These are phyloP conservation scores for Montipora capricornis DNA, from an alignment of 64 coral and sea anemone species.

Conservation along the genomic window DNA sequence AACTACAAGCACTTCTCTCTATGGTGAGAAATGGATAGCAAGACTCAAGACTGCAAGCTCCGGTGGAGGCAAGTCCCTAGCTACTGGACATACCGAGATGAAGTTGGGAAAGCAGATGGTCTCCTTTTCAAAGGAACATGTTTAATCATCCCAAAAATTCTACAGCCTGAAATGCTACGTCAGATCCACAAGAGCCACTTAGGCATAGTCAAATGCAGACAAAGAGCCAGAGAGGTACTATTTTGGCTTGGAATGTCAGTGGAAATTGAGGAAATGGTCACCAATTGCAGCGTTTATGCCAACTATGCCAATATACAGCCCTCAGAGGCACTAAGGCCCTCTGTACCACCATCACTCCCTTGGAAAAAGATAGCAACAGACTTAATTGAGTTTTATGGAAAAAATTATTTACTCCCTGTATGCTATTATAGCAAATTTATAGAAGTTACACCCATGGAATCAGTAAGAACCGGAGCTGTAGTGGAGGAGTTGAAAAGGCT, in stretches of 20 bases:
- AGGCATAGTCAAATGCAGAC: neutral
- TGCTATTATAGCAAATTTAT: constrained; percentile 29
- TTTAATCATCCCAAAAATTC: constrained; percentile 27
- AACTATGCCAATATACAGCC: neutral
- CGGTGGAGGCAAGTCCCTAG: neutral
- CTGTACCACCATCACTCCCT: neutral
- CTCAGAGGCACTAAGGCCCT: neutral
- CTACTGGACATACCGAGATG: constrained; percentile 42
- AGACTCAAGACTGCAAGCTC: neutral
- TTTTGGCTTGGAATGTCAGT: constrained; percentile 46
- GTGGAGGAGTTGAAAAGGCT: constrained; percentile 18
- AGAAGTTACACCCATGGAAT: constrained; percentile 20
- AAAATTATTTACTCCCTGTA: neutral
- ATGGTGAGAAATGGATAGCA: no score
- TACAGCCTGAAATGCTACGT: constrained; percentile 38
- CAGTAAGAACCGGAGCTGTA: constrained; percentile 1
- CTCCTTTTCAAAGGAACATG: constrained; percentile 46
- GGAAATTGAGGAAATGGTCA: constrained; percentile 18
- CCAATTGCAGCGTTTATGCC: constrained; percentile 1
- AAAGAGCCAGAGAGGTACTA: constrained; percentile 19
- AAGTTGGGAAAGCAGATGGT: constrained; percentile 52
- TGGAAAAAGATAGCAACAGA: constrained; percentile 20
- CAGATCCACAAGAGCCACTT: constrained; percentile 48
- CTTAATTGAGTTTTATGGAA: neutral
- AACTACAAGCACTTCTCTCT: no score